phyloP scores from a whole-genome alignment of 2,888 invertebrate genomes.

The Tetanocera ferruginea region DNA sequence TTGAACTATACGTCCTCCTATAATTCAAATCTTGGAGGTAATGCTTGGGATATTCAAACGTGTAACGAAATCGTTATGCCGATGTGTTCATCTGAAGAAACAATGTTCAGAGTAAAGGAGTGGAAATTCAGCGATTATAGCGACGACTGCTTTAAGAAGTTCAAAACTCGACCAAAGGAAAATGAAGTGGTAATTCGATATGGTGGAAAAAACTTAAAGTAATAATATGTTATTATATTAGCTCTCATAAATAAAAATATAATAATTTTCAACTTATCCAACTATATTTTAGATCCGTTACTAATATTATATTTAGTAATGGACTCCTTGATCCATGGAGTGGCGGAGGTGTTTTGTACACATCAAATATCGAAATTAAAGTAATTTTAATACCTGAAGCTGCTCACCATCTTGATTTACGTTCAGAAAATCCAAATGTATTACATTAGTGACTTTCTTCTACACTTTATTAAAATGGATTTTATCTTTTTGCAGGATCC shows the following conservation, averaged over 20 bases:
- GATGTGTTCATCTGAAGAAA: constrained; percentile 82
- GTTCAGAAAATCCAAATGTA: constrained; percentile 58
- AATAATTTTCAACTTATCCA: too few relatives aligned
- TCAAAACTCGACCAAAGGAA: constrained; percentile 77
- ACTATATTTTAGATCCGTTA: constrained; percentile 68
- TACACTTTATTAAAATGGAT: constrained; percentile 44
- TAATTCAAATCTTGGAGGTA: constrained; percentile 74
- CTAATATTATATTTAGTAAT: constrained; percentile 86
- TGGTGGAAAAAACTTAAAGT: constrained; percentile 81
- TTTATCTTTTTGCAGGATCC: constrained; percentile 55
- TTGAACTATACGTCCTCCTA: constrained; percentile 76
- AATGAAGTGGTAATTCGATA: constrained; percentile 81
- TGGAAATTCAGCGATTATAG: constrained; percentile 82
- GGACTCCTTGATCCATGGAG: constrained; percentile 91
- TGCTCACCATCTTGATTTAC: constrained; percentile 89
- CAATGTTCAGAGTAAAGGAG: constrained; percentile 84
- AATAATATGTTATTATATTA: constrained; percentile 50
- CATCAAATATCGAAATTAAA: constrained; percentile 76
- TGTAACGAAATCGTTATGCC: constrained; percentile 99
- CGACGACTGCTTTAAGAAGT: constrained; percentile 78
- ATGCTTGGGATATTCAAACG: constrained; percentile 87
- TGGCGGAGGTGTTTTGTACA: constrained; percentile 83
- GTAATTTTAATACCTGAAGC: constrained; percentile 84
- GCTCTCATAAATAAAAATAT: too few relatives aligned
- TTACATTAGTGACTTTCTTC: constrained; percentile 12